Evolutionary conservation across 2,113 vertebrate genomes (phyloP), one percentile per base, ranked within the genome.

Genomic region (Ctenomys sociabilis): DNA sequence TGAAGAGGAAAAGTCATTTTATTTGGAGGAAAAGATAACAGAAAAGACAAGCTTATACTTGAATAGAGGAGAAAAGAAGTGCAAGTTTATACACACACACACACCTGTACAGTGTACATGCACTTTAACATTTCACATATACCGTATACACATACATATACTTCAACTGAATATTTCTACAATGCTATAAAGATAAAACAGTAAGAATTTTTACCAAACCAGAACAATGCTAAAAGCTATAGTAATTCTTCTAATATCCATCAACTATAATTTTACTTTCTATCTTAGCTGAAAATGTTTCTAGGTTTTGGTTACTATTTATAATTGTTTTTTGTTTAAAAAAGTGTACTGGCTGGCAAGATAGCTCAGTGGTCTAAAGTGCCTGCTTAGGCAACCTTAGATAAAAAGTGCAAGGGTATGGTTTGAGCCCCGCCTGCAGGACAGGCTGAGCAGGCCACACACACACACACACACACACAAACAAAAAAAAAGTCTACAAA

Each of bases 231-330:
- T 63, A 43, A 88, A 94, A 90, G 54, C 6, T 32, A 13, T 8
- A 73, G 45, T 88, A 77, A 85, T 80, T 26, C 61, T 52, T 64
- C 19, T 35, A 88, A 64, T 8, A 89, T 28, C 89, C n/a, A 32
- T 35, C 85, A 91, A 91, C 43, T 63, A n/a, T 37, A 77, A 77
- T 63, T 92, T 80, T 70, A 10, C 75, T 91, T 66, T 70, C 52
- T 54, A 40, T 49, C 35, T 26, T 63, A 52, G 26, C 16, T 88
- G 35, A 64, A 86, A 95, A 91, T 7, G 61, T 52, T 45, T 90
- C 92, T 96, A 86, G 78, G 13, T 80, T 95, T 35, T 84, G 17
- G 35, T 83, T 92, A 95, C 78, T 89, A 87, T 81, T 89, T 70
- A 1, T 49, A 75, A 24, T 19, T 49, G 10, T 43, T 37, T 82